Conservation (phyloP, 2,113 vertebrate genomes). For the Balaeniceps rex region DNA sequence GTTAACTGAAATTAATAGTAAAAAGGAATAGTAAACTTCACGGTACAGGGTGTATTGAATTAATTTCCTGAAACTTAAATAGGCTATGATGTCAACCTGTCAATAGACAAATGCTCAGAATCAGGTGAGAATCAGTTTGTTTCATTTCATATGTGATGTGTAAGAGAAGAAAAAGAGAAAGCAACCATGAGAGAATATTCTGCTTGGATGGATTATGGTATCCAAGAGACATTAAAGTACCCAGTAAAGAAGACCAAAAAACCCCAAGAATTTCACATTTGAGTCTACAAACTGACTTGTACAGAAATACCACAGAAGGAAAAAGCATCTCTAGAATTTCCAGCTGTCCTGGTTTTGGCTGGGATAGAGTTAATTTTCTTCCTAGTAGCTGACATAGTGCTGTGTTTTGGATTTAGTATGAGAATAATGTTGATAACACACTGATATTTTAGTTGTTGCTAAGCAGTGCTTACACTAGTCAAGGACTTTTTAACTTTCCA, state of each 20-base stretch:
- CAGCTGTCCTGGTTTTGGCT: too few relatives aligned
- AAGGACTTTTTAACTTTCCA: too few relatives aligned
- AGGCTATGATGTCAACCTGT: neutral
- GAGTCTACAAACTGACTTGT: neutral
- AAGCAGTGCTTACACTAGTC: too few relatives aligned
- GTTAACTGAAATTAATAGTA: neutral
- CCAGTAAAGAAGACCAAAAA: neutral
- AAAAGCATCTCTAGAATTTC: neutral
- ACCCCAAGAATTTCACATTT: neutral
- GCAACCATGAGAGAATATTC: neutral
- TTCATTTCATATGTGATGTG: accelerated
- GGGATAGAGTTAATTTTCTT: too few relatives aligned
- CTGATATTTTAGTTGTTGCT: too few relatives aligned
- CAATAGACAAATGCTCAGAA: neutral
- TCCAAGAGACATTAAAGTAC: neutral
- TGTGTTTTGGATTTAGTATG: too few relatives aligned
- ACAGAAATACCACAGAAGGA: neutral
- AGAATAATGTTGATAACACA: too few relatives aligned
- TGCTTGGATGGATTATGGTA: neutral
- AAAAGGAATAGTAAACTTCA: neutral
- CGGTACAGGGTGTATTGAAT: neutral
- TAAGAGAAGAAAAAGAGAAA: neutral
- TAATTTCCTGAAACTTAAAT: neutral
- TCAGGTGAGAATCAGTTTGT: neutral
- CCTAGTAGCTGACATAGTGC: too few relatives aligned